Evolutionary conservation across 2,797 vertebrate genomes (phyloP).

Genomic region (Onychomys torridus): DNA sequence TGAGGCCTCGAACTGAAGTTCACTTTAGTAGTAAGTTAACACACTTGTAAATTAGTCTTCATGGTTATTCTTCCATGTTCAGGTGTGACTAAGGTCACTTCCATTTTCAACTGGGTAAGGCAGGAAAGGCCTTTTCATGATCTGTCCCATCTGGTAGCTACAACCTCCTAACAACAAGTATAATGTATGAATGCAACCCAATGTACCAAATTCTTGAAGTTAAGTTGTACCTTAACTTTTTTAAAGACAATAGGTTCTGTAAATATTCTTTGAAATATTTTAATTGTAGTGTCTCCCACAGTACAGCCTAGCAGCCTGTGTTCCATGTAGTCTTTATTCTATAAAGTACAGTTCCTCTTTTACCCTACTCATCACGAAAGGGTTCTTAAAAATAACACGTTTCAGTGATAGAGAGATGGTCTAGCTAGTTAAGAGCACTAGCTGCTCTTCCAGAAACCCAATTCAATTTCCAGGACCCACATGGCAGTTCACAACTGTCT

Average conservation of each 20-base stretch:
- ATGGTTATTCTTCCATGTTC: background rate
- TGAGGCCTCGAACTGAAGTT: slow-evolving; percentile 1
- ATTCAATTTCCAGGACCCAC: background rate
- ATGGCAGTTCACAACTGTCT: background rate
- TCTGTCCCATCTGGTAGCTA: background rate
- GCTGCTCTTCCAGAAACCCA: background rate
- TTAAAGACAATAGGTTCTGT: slow-evolving; percentile 34
- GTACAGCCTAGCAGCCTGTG: background rate
- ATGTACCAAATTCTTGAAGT: background rate
- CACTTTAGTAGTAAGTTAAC: background rate
- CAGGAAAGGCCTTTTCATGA: background rate
- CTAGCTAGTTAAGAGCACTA: background rate
- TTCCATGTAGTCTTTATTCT: background rate
- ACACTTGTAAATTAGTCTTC: background rate
- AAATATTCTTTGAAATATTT: slow-evolving; percentile 27
- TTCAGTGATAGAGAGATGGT: too few relatives aligned
- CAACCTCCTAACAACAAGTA: background rate
- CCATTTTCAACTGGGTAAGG: background rate
- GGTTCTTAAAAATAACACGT: slow-evolving; percentile 26
- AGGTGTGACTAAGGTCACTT: background rate
- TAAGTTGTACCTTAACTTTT: background rate
- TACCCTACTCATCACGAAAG: background rate
- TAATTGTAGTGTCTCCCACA: background rate
- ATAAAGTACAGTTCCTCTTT: slow-evolving; percentile 14
- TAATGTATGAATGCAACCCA: background rate